A percentile compares a stretch with the other conserved stretches of the same genome.
These are phyloP conservation scores for Nemoura dubitans DNA, from an alignment of 2,888 invertebrate species.

Conservation along the genomic window DNA sequence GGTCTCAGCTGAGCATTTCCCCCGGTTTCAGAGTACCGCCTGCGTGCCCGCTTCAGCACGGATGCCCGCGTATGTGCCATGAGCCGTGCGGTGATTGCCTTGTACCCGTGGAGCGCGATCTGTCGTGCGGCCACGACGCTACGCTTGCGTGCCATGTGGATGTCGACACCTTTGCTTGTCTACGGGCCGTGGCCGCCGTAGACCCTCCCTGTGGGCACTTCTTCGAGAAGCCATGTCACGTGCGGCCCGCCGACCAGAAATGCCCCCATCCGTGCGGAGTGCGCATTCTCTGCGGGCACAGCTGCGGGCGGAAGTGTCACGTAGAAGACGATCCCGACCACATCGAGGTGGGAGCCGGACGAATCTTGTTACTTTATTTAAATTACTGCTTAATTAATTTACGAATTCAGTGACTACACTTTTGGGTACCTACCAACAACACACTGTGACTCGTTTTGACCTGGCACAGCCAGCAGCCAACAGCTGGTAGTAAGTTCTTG, in stretches of 20 bases:
- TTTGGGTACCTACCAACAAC: no score
- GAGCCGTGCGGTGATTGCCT: slow-evolving; percentile 62
- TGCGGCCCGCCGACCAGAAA: slow-evolving; percentile 56
- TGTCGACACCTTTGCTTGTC: slow-evolving; percentile 59
- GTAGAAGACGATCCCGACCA: slow-evolving; percentile 68
- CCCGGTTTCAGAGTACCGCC: slow-evolving; percentile 42
- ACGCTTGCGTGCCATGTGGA: slow-evolving; percentile 62
- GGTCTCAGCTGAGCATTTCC: no score
- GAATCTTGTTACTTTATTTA: no score
- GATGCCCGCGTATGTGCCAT: slow-evolving; percentile 64
- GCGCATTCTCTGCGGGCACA: slow-evolving; percentile 71
- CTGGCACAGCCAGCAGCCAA: no score
- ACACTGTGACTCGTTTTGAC: no score
- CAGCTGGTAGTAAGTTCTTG: no score
- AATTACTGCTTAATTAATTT: no score
- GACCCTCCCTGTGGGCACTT: slow-evolving; percentile 57
- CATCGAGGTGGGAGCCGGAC: slow-evolving; percentile 58
- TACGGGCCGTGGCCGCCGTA: slow-evolving; percentile 54
- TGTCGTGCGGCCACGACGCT: slow-evolving; percentile 65
- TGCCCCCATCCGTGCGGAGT: slow-evolving; percentile 64
- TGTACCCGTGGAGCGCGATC: slow-evolving; percentile 58
- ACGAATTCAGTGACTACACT: no score
- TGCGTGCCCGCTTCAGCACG: slow-evolving; percentile 63
- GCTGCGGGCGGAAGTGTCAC: slow-evolving; percentile 68
- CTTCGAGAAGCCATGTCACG: slow-evolving; percentile 61